These are phyloP conservation scores for Brachionus paranguensis DNA, from an alignment of 1,140 invertebrate species.

Conservation along the genomic window DNA sequence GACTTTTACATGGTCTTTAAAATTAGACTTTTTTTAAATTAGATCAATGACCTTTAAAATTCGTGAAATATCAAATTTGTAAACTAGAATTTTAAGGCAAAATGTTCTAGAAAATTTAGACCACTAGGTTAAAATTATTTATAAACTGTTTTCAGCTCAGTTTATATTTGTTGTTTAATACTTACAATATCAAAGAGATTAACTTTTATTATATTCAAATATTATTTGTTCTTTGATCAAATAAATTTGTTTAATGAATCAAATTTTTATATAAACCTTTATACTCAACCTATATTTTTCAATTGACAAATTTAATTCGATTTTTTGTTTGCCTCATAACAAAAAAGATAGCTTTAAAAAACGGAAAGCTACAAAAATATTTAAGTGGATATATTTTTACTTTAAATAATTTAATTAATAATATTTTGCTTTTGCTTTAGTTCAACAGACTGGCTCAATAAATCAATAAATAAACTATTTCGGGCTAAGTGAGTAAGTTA, in stretches of 20 bases:
- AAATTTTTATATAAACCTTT: neutral
- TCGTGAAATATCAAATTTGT: neutral
- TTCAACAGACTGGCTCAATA: neutral
- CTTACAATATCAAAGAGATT: neutral
- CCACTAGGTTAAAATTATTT: neutral
- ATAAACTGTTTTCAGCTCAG: neutral
- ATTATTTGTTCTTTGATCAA: neutral
- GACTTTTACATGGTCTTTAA: slow-evolving; percentile 9
- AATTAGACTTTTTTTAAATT: neutral
- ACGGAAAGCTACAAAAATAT: neutral
- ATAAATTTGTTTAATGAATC: neutral
- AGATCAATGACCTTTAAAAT: neutral
- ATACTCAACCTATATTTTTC: neutral
- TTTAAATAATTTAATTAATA: neutral
- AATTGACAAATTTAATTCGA: neutral
- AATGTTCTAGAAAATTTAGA: neutral
- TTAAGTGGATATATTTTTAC: neutral
- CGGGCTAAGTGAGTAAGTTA: neutral
- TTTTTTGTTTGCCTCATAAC: neutral
- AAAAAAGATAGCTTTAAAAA: neutral
- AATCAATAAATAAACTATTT: slow-evolving; percentile 4
- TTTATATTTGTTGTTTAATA: neutral
- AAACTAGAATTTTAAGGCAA: neutral
- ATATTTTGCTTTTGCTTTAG: neutral
- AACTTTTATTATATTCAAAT: neutral